A percentile compares a stretch with the other conserved stretches of the same genome.
Evolutionary conservation across 1,140 invertebrate genomes (phyloP).

Genomic region (Stratiolaelaps scimitus): DNA sequence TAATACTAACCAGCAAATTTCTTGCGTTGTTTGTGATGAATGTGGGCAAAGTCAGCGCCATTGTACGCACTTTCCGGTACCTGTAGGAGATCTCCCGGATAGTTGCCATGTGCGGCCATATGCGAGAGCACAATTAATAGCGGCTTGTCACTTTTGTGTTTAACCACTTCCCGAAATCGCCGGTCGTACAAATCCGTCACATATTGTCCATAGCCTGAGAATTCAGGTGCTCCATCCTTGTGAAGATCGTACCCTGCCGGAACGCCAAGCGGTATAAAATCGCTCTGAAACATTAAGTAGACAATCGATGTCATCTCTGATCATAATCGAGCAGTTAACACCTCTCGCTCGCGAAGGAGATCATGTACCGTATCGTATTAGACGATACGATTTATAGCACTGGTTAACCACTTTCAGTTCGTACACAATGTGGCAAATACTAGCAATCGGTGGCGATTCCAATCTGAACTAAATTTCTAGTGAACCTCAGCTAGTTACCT

Average conservation of each 20-base stretch:
- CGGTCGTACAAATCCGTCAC: constrained; percentile 67
- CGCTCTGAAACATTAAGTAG: too few relatives aligned
- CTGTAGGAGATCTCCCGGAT: constrained; percentile 51
- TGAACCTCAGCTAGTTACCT: too few relatives aligned
- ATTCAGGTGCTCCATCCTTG: constrained; percentile 52
- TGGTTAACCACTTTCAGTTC: too few relatives aligned
- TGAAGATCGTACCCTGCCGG: constrained; percentile 3
- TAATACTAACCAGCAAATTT: constrained; percentile 32
- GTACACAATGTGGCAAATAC: too few relatives aligned
- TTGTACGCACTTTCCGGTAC: constrained; percentile 29
- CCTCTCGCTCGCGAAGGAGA: too few relatives aligned
- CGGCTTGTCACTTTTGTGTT: constrained; percentile 56
- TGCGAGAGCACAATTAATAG: constrained; percentile 72
- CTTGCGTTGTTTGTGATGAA: constrained; percentile 32
- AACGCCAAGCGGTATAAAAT: background rate
- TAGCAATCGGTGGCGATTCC: too few relatives aligned
- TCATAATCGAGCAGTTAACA: too few relatives aligned
- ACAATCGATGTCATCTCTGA: too few relatives aligned
- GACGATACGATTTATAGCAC: too few relatives aligned
- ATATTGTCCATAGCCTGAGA: constrained; percentile 54
- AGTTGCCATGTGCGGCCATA: constrained; percentile 67
- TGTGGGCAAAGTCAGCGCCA: constrained; percentile 4
- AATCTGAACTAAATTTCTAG: too few relatives aligned
- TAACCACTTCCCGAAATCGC: constrained; percentile 57
- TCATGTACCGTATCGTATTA: too few relatives aligned